phyloP scores from a whole-genome alignment of 2,797 vertebrate genomes.

The Avahi laniger region DNA sequence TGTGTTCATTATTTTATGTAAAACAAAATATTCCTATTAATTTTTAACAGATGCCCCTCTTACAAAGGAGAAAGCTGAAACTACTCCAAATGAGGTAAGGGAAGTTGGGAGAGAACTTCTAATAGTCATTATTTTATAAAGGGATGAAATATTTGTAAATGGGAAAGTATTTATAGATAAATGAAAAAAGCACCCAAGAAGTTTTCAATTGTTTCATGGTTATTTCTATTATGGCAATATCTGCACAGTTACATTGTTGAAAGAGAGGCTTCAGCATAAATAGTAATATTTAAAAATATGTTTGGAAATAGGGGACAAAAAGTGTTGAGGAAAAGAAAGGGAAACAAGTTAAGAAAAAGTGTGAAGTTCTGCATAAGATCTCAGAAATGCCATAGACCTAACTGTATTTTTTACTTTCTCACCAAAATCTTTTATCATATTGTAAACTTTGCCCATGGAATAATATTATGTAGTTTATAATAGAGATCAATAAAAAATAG shows the following conservation, averaged over 20 bases:
- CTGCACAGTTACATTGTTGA: background rate
- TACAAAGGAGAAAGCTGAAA: background rate
- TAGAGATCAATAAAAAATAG: constrained; percentile 3
- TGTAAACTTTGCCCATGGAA: background rate
- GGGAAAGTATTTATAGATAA: constrained; percentile 7
- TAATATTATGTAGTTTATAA: background rate
- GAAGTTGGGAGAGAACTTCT: constrained; percentile 14
- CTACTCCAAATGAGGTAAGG: constrained; percentile 64
- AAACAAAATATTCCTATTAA: constrained; percentile 37
- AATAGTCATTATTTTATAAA: constrained; percentile 41
- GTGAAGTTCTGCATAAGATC: background rate
- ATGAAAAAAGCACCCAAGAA: background rate
- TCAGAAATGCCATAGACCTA: background rate
- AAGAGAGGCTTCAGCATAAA: background rate
- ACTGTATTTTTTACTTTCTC: background rate
- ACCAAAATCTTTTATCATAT: background rate
- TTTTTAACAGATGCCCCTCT: constrained; percentile 46
- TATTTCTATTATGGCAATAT: constrained; percentile 35
- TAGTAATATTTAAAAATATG: background rate
- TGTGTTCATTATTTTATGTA: constrained; percentile 19
- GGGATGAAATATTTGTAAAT: constrained; percentile 1
- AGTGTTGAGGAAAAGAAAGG: background rate
- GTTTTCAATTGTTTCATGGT: constrained; percentile 10
- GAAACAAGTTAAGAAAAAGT: background rate
- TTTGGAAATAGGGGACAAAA: background rate